A percentile compares a stretch with the other conserved stretches of the same genome.
phyloP scores from a whole-genome alignment of 2,113 vertebrate species.

The Eclectus roratus region DNA sequence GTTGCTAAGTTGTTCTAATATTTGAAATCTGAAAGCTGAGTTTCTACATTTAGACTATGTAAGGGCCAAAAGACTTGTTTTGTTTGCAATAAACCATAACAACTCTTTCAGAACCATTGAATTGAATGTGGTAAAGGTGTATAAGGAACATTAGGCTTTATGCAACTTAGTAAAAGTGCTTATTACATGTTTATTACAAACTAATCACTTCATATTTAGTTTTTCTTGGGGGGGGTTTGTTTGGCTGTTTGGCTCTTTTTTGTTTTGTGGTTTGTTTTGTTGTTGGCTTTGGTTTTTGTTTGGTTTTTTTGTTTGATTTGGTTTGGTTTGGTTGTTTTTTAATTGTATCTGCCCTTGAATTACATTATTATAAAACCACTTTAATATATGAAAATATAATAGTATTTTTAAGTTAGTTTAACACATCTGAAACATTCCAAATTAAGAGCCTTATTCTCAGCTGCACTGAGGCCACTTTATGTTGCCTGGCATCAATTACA shows the following conservation, averaged over 20 bases:
- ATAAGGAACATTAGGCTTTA: constrained; percentile 27
- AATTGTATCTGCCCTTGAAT: background rate
- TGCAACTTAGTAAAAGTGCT: background rate
- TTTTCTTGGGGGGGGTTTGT: background rate
- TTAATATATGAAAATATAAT: background rate
- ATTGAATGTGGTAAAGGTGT: background rate
- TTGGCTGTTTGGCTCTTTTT: too few species aligned
- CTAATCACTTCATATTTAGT: background rate
- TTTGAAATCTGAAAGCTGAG: background rate
- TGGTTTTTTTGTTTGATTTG: too few species aligned
- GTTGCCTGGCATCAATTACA: background rate
- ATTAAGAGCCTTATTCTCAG: background rate
- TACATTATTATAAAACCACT: background rate
- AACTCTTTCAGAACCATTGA: background rate
- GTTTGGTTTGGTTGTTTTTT: background rate
- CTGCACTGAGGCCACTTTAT: background rate
- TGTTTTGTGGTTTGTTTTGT: too few species aligned
- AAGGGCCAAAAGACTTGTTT: background rate
- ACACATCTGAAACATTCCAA: background rate
- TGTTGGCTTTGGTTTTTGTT: too few species aligned
- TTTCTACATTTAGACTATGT: background rate
- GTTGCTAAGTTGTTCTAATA: background rate
- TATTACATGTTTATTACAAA: background rate
- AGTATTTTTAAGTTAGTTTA: background rate
- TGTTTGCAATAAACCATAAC: background rate